Evolutionary conservation across 1,140 invertebrate species (phyloP).

Genomic region (Tribolium madens): DNA sequence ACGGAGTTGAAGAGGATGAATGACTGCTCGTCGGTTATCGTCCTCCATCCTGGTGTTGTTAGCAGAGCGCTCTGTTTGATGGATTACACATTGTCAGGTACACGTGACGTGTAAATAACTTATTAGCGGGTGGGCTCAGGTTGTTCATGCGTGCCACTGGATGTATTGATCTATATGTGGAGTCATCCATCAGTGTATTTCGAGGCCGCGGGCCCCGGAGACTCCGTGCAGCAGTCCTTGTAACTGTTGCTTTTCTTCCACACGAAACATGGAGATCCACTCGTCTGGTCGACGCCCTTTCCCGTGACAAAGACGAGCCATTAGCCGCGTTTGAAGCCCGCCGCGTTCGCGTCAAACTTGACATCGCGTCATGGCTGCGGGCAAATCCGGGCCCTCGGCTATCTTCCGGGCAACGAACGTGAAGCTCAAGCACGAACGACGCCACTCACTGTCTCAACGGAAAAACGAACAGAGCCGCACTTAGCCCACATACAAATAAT

Average conservation of each 20-base stretch:
- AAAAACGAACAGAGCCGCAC: not conserved
- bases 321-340: conserved; percentile 59
- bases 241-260: conserved; percentile 27
- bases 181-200: conserved; percentile 63
- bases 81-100: conserved; percentile 44
- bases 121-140: conserved; percentile 50
- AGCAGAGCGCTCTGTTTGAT: conserved; percentile 39
- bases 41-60: conserved; percentile 33
- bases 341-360: conserved; percentile 59
- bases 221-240: conserved; percentile 54
- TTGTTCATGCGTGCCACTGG: conserved; percentile 60
- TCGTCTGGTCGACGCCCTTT: conserved; percentile 49
- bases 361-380: conserved; percentile 60
- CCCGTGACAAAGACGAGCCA: conserved; percentile 59
- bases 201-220: conserved; percentile 50
- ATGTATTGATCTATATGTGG: conserved; percentile 63
- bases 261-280: conserved; percentile 1
- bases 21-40: conserved; percentile 22
- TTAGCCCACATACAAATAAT: no score
- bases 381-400: conserved; percentile 59
- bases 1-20: conserved; percentile 28
- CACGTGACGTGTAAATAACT: conserved; percentile 53
- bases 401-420: conserved; percentile 53
- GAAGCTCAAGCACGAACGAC: not conserved
- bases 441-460: not conserved